Percentiles rank a stretch among this genome's conserved stretches.
phyloP scores from a whole-genome alignment of 2,888 invertebrate species.

The Watsonalla cultraria region DNA sequence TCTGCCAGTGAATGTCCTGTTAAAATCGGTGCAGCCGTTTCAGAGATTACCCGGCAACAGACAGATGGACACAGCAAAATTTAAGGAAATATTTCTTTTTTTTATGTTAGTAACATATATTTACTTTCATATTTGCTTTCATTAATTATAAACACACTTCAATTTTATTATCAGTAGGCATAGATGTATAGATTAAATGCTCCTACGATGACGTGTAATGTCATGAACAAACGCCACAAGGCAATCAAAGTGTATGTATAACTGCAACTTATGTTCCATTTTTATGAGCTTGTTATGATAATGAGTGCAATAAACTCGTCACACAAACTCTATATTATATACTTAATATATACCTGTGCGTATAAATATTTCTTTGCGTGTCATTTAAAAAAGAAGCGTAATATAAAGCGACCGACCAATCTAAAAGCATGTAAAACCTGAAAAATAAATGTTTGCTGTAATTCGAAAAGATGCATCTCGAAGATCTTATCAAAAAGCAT shows the following conservation, averaged over 20 bases:
- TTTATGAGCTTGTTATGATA: not conserved
- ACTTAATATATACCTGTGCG: constrained; percentile 15
- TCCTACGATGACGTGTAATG: not conserved
- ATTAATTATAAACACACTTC: too few species aligned
- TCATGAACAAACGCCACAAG: not conserved
- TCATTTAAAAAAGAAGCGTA: constrained; percentile 30
- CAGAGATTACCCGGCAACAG: too few species aligned
- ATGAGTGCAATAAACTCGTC: not conserved
- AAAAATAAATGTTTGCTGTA: constrained; percentile 13
- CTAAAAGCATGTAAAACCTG: constrained; percentile 28
- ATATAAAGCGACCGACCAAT: constrained; percentile 25
- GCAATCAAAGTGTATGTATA: not conserved
- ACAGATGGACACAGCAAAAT: too few species aligned
- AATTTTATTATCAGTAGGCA: too few species aligned
- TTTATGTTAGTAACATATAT: too few species aligned
- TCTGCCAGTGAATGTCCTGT: too few species aligned
- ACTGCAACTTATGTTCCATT: not conserved
- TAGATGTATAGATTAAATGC: not conserved
- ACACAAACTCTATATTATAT: not conserved
- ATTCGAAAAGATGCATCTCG: too few species aligned
- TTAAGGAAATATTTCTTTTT: too few species aligned
- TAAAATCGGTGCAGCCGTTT: too few species aligned
- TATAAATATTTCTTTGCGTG: not conserved
- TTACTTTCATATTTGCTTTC: too few species aligned
- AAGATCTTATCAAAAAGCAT: too few species aligned